Evolutionary conservation across 1,140 invertebrate genomes (phyloP), one percentile per base, ranked within the genome.

Genomic region (Ceratitis capitata): DNA sequence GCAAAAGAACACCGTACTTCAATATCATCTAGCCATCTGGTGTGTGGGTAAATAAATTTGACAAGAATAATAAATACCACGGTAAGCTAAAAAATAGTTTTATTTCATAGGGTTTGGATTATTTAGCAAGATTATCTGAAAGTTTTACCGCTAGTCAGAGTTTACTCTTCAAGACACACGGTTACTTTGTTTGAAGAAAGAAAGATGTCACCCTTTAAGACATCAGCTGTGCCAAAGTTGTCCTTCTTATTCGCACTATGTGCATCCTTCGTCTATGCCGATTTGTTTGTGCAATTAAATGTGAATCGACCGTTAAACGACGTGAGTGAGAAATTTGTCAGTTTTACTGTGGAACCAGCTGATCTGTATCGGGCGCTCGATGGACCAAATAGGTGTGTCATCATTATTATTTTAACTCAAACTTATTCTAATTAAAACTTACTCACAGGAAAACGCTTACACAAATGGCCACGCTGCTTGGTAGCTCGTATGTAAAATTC

Each of bases 281-380:
- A 91, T 32, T 88, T 88, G 0, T 29, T 91, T 39, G 90, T 91
- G 14, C 89, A 91, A 86, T 82, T 91, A 9, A 88, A 91, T 83
- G 87, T 91, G 12, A 91, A 91, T 89, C 89, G 90, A 85, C 91
- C 91, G 19, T 88, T 87, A 29, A 89, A 92, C 86, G 89, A 91
- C 87, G 88, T 92, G 1, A 91, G 86, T 85, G 91, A 92, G 82
- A 91, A 91, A 56, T 92, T 90, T 42, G 86, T 92, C 2, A 92
- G 91, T 53, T 92, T 92, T 42, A 87, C 89, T 0, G 89, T 92
- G 2, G 87, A 86, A 5, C 91, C 91, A 14, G 89, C 89, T 86
- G 88, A 91, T 78, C 85, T 92, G 23, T 90, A 92, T 35, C 88
- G 89, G 85, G 89, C 88, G 0, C 82, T 91, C 29, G 89, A 91